Evolutionary conservation across 2,113 vertebrate genomes (phyloP).

Genomic region (Falcunculus frontatus): DNA sequence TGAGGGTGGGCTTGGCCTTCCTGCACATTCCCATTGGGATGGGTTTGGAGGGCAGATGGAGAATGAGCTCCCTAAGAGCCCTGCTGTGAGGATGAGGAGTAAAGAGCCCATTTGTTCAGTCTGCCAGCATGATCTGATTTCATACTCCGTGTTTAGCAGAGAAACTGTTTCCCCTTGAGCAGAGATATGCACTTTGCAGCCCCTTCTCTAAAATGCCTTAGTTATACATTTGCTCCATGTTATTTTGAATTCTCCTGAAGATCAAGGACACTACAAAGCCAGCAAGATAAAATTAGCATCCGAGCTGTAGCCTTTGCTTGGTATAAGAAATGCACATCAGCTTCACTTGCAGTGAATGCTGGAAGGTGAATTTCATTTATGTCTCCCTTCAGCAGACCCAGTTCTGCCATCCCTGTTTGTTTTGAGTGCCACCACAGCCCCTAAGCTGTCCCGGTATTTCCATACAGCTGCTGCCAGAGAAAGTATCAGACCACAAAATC

Average conservation of each 20-base stretch:
- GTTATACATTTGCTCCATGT: conserved; percentile 48
- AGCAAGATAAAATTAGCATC: conserved; percentile 62
- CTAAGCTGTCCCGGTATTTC: neutral
- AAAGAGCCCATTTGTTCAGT: neutral
- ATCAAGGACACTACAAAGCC: conserved; percentile 59
- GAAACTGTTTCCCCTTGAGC: conserved; percentile 44
- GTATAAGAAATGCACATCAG: conserved; percentile 46
- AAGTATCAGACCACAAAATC: neutral
- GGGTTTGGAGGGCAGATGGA: neutral
- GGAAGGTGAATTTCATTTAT: conserved; percentile 34
- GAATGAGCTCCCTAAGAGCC: neutral
- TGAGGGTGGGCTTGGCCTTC: neutral
- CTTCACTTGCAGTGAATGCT: neutral
- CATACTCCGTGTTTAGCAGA: neutral
- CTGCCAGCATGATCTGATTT: conserved; percentile 1
- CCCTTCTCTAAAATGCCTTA: conserved; percentile 31
- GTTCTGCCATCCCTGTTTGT: conserved; percentile 34
- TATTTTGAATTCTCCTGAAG: conserved; percentile 60
- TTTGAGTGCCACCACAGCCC: neutral
- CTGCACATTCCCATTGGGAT: neutral
- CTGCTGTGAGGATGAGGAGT: neutral
- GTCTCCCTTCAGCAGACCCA: conserved; percentile 23
- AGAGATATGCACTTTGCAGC: conserved; percentile 25
- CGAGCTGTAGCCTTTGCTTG: conserved; percentile 30
- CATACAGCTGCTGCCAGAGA: neutral